Conservation (phyloP, 2,113 vertebrate species). For the Chaenogobius annularis region DNA sequence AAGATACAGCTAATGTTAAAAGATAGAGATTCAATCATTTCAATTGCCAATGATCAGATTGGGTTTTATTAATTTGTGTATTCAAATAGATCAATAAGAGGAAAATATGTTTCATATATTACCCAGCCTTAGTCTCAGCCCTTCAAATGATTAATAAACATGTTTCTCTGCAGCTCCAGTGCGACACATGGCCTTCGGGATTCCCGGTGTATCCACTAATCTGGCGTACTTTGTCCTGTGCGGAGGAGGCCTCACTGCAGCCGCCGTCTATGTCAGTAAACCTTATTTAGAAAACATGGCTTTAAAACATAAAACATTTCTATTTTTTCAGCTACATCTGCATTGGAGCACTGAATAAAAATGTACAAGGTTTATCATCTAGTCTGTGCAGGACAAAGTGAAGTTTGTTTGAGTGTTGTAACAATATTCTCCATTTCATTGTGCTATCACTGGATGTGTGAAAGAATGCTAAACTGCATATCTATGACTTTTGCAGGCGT, state of each 20-base stretch:
- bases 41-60: too few relatives aligned
- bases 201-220: conserved; percentile 79
- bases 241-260: conserved; percentile 82
- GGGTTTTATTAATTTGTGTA: too few relatives aligned
- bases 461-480: conserved; percentile 22
- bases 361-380: background rate
- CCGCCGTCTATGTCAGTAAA: conserved; percentile 86
- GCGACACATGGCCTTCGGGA: conserved; percentile 83
- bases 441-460: conserved; percentile 22
- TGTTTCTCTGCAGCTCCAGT: conserved; percentile 70
- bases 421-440: background rate
- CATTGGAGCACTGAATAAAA: background rate
- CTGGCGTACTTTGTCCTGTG: conserved; percentile 82
- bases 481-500: conserved; percentile 76
- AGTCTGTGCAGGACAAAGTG: conserved; percentile 10
- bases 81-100: background rate
- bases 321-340: background rate
- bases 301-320: background rate
- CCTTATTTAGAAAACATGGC: background rate
- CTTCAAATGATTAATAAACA: too few relatives aligned
- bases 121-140: too few relatives aligned
- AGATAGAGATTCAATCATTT: background rate
- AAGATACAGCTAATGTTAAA: background rate
- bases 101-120: background rate
- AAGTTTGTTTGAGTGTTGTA: conserved; percentile 7